Evolutionary conservation across 2,888 invertebrate species (phyloP), one percentile per base, ranked within the genome.

Genomic region (Ceramica pisi): DNA sequence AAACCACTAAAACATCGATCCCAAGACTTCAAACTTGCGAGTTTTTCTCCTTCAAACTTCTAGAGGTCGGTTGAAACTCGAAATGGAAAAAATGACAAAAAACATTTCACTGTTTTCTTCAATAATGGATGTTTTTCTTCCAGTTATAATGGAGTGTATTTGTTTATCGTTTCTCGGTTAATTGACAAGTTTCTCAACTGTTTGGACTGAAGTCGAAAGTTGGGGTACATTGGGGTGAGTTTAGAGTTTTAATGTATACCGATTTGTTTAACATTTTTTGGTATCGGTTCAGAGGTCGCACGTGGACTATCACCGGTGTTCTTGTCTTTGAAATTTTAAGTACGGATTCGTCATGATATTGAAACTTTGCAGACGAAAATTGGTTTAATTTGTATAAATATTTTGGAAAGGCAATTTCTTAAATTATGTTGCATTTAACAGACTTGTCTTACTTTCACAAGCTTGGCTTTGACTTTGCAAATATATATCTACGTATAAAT

Each of bases 41-140:
- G 7, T 21, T 46, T 12, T 3, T 50, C 46, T 67, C 78, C 31
- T 78, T 26, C 48, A 53, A 79, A 82, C 56, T 78, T 67, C 38
- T 56, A 31, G 44, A 72, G 78, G 66, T 70, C 55, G 67, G 8
- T 53, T 16, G 5, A 50, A 70, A 81, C 44, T 26, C 26, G 14
- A 53, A 78, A 78, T 50, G 44, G n/a, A 59, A 66, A 71, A 67
- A 67, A 82, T 26, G 8, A 51, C 50, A 64, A 82, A 82, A 78
- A 79, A 31, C 61, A 63, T 66, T 57, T 53, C 19, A 68, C 8
- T 70, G 71, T 80, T 77, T 70, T 66, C 57, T 69, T 56, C 23
- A 21, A 56, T 76, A 83, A 83, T 83, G 81, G 83, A 76, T 85
- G 61, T 79, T 82, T 82, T 75, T 69, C 73, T 78, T 73, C 21